Evolutionary conservation across 2,113 vertebrate genomes (phyloP), one percentile per base, ranked within the genome.

Genomic region (Sinocyclocheilus maitianheensis): DNA sequence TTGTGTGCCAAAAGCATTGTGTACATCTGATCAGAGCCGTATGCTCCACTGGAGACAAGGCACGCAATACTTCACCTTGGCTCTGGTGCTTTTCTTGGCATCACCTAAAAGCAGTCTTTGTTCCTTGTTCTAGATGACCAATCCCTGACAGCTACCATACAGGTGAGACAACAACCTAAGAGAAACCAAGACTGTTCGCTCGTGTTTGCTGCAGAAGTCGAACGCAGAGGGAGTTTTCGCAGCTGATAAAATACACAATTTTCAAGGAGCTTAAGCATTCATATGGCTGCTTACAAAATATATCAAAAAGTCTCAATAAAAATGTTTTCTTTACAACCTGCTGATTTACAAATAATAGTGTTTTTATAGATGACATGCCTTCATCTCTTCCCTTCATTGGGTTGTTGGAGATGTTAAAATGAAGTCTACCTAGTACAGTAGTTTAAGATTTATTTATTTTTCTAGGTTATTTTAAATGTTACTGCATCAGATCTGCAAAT

Each of bases 81-180:
- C 84, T 48, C 63, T 65, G 71, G 51, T 83, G 87, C 74, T 79
- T 88, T 83, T 86, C 87, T 83, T 88, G 87, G 87, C 87, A 62
- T 79, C 67, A 53, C 72, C 87, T 88, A 81, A 88, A 86, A 86
- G 84, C 71, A 77, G 43, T 83, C 84, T 83, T 88, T 83, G 84
- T 88, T 88, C 87, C 84, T 81, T 77, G 26, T 60, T 78, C 80
- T 69, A 78, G 84, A 88, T 86, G 87, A 88, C 12, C n/a, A 40
- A 69, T 34, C 53, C 65, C 46, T 88, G 87, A 88, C 87, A 86
- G 84, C 72, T 74, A 75, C 74, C 83, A 55, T 72, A 60, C 80
- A 85, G 84, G 84, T 88, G 80, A 88, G 77, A 86, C 87, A 86
- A 81, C 72, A 81, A 76, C 43, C 86, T 80, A 55, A 55, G 79